Evolutionary conservation across 2,888 invertebrate species (phyloP), one percentile per base, ranked within the genome.

Genomic region (Lampropteryx suffumata): DNA sequence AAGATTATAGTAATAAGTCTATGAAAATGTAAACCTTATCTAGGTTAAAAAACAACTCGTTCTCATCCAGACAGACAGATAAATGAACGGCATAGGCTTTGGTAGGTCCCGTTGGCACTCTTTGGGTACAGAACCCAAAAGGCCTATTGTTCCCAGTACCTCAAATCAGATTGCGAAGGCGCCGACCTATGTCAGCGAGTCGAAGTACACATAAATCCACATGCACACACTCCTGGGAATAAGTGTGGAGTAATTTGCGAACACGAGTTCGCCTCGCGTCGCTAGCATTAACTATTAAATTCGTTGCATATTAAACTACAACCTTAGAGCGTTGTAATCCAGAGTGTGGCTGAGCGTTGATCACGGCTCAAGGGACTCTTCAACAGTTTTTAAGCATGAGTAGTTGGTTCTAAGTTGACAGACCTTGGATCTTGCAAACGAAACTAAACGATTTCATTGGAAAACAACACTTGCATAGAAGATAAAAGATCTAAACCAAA

Each of bases 281-380:
- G 79, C 78, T 73, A 74, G 79, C 87, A 87, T 89, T 87, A 89
- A 88, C 85, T 89, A 88, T 89, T 89, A 88, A 89, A 88, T 85
- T 89, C 89, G 87, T 87, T 89, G 88, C 87, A 89, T 89, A 86
- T 86, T 87, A 87, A 83, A 87, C 82, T 84, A 86, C 78, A 73
- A 72, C 73, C 80, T 77, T 78, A 79, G 69, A 73, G 76, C 71
- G 68, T 67, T 76, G 79, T 82, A 82, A 83, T 83, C 76, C 73
- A 74, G 73, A 67, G 69, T 67, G 71, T 77, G 42, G 76, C 73
- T 77, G 71, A 69, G 68, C 61, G 64, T 57, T 65, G 64, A 68
- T 76, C 65, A 59, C 62, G 65, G 57, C 72, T 67, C 69, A 52
- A 44, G 71, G 69, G 68, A 64, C 73, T 70, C 69, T 71, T 72